These are phyloP conservation scores for Petrocephalus schoutedeni DNA, from an alignment of 2,797 vertebrate species.

Conservation along the genomic window DNA sequence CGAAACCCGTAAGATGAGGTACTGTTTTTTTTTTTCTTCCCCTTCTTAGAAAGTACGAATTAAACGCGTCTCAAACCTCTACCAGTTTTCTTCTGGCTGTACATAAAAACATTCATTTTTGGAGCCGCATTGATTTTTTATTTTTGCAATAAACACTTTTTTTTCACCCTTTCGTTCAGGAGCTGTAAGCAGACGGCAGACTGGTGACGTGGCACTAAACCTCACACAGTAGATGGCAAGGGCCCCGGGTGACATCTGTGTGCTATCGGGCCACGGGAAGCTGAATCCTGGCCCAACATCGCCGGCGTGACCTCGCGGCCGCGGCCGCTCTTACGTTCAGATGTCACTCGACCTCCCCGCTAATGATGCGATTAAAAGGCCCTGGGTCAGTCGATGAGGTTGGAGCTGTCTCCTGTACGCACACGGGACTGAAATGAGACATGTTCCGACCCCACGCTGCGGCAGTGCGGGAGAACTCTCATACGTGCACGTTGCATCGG, in stretches of 20 bases:
- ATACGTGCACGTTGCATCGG: not conserved
- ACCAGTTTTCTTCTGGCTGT: constrained; percentile 60
- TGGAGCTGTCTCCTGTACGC: not conserved
- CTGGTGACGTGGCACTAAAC: constrained; percentile 50
- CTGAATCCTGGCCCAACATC: not conserved
- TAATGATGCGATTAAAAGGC: constrained; percentile 5
- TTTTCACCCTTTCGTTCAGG: constrained; percentile 52
- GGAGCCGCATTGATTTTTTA: constrained; percentile 65
- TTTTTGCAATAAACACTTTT: constrained; percentile 60
- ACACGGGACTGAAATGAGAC: not conserved
- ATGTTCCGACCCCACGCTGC: not conserved
- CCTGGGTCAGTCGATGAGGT: not conserved
- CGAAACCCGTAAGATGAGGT: constrained; percentile 52
- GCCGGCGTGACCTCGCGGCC: not conserved
- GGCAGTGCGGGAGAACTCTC: not conserved
- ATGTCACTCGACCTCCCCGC: not conserved
- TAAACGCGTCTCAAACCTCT: constrained; percentile 54
- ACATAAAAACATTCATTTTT: constrained; percentile 65
- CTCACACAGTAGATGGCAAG: constrained; percentile 36
- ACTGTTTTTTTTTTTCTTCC: constrained; percentile 46
- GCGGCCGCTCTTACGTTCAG: not conserved
- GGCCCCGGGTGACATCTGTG: constrained; percentile 23
- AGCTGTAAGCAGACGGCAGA: constrained; percentile 60
- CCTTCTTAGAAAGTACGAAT: constrained; percentile 49
- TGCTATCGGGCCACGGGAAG: not conserved